Evolutionary conservation across 2,888 invertebrate genomes (phyloP).

Genomic region (Limnephilus auricula): DNA sequence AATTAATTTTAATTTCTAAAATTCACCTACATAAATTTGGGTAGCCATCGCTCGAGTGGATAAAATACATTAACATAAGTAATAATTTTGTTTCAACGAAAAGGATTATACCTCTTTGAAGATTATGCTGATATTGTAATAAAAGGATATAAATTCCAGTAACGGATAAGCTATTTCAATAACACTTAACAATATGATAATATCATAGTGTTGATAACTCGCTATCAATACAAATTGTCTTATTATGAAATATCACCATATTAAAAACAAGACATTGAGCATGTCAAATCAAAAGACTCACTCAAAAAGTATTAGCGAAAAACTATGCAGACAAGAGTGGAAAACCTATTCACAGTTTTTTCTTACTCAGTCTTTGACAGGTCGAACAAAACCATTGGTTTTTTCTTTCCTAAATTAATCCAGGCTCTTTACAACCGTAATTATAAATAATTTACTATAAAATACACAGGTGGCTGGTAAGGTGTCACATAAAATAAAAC

Average conservation of each 20-base stretch:
- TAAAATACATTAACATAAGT: neutral
- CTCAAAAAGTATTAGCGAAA: neutral
- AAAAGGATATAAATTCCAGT: neutral
- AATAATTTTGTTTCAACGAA: neutral
- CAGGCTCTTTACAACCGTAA: neutral
- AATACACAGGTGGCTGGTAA: neutral
- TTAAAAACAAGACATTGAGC: neutral
- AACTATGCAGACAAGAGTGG: neutral
- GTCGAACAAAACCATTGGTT: neutral
- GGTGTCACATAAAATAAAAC: neutral
- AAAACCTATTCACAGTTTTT: neutral
- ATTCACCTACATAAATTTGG: too few species aligned
- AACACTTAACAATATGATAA: neutral
- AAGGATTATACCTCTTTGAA: neutral
- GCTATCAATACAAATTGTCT: neutral
- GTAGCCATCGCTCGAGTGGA: too few species aligned
- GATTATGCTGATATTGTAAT: neutral
- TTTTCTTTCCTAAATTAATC: too few species aligned
- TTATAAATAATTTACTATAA: neutral
- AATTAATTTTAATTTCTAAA: too few species aligned
- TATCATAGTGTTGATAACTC: neutral
- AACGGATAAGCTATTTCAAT: neutral
- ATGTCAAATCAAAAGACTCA: neutral
- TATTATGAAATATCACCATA: neutral
- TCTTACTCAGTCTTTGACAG: neutral